These are phyloP conservation scores for Psammodynastes pulverulentus DNA, from an alignment of 2,113 vertebrate genomes.

Conservation along the genomic window DNA sequence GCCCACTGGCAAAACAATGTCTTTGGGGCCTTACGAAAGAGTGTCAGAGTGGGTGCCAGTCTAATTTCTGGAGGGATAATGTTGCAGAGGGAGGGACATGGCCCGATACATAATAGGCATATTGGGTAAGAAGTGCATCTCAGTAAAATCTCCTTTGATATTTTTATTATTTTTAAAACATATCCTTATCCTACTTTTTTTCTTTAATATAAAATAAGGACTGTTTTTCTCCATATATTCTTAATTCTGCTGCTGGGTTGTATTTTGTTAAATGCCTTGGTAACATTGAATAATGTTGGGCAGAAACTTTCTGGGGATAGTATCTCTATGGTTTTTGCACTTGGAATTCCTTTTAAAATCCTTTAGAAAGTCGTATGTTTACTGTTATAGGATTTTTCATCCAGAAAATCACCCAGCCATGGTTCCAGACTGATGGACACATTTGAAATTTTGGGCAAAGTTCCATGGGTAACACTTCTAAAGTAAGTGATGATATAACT, in stretches of 20 bases:
- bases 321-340: neutral
- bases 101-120: slow-evolving; percentile 26
- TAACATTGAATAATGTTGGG: neutral
- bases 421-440: neutral
- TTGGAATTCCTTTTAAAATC: neutral
- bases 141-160: slow-evolving; percentile 3
- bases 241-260: neutral
- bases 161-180: neutral
- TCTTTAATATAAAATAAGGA: neutral
- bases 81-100: slow-evolving; percentile 14
- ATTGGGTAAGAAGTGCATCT: slow-evolving; percentile 8
- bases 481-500: neutral
- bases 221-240: neutral
- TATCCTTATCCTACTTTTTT: neutral
- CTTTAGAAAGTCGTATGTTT: neutral
- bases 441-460: neutral
- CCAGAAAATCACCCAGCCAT: neutral
- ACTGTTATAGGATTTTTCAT: neutral
- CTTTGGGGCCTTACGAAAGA: too few relatives aligned
- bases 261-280: neutral
- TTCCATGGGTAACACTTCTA: neutral
- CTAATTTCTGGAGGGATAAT: too few relatives aligned
- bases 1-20: too few relatives aligned
- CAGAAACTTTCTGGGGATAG: neutral
- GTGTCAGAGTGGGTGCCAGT: too few relatives aligned